phyloP scores from a whole-genome alignment of 2,888 invertebrate species.

The Trachelus tabidus region DNA sequence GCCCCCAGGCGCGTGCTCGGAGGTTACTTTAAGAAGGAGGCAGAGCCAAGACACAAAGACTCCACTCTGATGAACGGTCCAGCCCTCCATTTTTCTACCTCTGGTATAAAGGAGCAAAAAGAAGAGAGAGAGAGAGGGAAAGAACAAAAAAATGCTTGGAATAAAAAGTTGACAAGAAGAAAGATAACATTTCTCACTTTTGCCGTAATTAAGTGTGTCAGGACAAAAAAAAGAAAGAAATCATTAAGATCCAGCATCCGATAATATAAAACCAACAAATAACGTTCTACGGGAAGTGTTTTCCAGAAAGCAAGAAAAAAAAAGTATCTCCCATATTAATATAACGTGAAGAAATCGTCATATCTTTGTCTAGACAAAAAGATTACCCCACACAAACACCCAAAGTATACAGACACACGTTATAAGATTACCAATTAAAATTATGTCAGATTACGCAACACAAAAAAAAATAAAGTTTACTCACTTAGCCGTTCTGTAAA shows the following conservation, averaged over 20 bases:
- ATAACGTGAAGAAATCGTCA: too few relatives aligned
- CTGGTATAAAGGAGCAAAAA: background rate
- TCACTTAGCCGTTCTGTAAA: constrained; percentile 93
- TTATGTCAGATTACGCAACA: background rate
- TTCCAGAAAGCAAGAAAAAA: background rate
- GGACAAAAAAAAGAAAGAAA: constrained; percentile 1
- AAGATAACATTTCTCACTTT: constrained; percentile 3
- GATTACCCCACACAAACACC: background rate
- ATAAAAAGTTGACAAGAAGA: constrained; percentile 8
- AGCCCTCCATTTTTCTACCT: background rate
- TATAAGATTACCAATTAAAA: background rate
- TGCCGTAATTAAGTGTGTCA: background rate
- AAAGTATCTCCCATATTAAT: background rate
- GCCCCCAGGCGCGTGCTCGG: background rate
- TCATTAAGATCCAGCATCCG: background rate
- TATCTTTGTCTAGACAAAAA: background rate
- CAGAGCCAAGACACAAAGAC: background rate
- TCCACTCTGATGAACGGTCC: background rate
- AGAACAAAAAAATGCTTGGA: background rate
- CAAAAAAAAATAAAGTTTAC: constrained; percentile 48
- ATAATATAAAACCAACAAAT: background rate
- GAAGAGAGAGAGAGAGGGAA: background rate
- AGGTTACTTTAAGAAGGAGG: background rate
- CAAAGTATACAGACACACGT: background rate
- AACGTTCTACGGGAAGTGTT: background rate